Evolutionary conservation across 2,113 vertebrate species (phyloP), one percentile per base, ranked within the genome.

Genomic region (Tragelaphus imberbis): DNA sequence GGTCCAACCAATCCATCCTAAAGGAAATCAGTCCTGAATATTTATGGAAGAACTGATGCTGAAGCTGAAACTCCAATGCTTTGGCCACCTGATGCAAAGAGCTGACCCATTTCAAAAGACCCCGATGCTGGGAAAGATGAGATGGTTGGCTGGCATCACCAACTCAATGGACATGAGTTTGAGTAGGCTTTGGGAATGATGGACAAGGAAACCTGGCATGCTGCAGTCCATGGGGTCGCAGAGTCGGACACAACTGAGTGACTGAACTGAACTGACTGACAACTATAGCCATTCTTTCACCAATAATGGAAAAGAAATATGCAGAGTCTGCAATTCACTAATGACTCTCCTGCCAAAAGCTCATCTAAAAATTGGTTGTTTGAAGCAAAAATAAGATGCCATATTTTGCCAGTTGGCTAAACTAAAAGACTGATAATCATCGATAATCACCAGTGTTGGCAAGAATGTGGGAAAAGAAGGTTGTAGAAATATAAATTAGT

Each of bases 241-340:
- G 68, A 71, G 19, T 71, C 0, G 1, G 68, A 36, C n/a, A 12
- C 19, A 23, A 40, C n/a, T 71, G 68, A 71, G n/a, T 5, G 2
- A 71, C n/a, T 40, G 10, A 68, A 71, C 68, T 71, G 68, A 71
- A 71, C 19, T 23, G n/a, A 71, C 68, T 71, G n/a, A 85, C 5
- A 79, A 80, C 33, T 40, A 51, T 1, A 47, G 19, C 11, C 56
- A 94, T 85, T 97, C 19, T 71, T 94, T 91, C 4, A 3, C 23
- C 49, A 65, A 53, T 47, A 96, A 82, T 33, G 58, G 23, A 91
- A 55, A 15, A 95, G 51, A 97, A 91, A 94, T 90, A 95, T 14
- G 7, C 23, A 71, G 27, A 93, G 25, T 87, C 51, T 95, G 93
- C 65, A 88, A 6, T 80, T 89, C 68, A 91, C 55, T 85, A 84